These are phyloP conservation scores for Teinopalpus imperialis DNA, from an alignment of 2,888 invertebrate genomes.

Conservation along the genomic window DNA sequence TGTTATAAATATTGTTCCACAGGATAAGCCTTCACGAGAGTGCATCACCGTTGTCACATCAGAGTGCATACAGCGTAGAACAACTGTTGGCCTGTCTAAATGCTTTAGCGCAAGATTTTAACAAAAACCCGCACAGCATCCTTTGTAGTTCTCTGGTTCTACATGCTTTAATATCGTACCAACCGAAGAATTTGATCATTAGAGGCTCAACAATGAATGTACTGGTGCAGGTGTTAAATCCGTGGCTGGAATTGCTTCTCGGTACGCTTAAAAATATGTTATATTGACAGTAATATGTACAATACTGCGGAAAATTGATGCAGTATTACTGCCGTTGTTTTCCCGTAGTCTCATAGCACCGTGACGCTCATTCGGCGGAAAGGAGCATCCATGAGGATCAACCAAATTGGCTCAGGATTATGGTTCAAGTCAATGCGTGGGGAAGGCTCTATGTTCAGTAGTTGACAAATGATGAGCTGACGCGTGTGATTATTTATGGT, in stretches of 20 bases:
- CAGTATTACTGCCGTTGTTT: too few relatives aligned
- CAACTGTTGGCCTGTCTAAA: conserved; percentile 65
- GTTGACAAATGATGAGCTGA: too few relatives aligned
- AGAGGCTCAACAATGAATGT: conserved; percentile 44
- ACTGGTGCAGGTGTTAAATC: conserved; percentile 52
- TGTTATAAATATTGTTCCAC: too few relatives aligned
- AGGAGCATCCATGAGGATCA: too few relatives aligned
- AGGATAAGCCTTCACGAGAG: conserved; percentile 55
- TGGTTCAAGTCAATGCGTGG: too few relatives aligned
- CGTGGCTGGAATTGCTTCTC: conserved; percentile 57
- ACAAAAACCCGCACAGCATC: conserved; percentile 46
- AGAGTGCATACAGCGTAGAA: conserved; percentile 69
- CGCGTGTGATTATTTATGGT: too few relatives aligned
- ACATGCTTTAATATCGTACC: conserved; percentile 60
- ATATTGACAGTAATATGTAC: too few relatives aligned
- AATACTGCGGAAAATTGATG: too few relatives aligned
- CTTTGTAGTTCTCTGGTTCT: conserved; percentile 64
- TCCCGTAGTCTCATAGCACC: too few relatives aligned
- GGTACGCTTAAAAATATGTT: conserved; percentile 28
- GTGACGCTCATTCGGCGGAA: too few relatives aligned
- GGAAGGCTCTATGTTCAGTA: too few relatives aligned
- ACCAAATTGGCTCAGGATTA: too few relatives aligned
- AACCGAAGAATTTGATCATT: conserved; percentile 52
- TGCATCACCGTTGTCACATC: conserved; percentile 57
- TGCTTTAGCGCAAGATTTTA: conserved; percentile 46